phyloP scores from a whole-genome alignment of 2,888 invertebrate species.

The Ophioninae sp. region DNA sequence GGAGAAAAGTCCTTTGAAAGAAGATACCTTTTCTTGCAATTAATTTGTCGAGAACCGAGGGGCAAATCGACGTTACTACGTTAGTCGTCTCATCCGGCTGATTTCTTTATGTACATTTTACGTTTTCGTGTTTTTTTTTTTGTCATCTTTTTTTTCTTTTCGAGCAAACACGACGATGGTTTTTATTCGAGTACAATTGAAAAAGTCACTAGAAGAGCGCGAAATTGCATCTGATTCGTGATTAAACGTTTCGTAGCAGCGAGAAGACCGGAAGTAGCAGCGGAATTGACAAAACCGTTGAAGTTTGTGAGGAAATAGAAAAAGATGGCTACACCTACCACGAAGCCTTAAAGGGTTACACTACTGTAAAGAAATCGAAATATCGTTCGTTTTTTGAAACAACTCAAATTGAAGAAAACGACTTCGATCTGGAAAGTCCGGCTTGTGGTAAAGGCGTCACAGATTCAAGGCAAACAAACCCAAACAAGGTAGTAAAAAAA shows the following conservation, averaged over 20 bases:
- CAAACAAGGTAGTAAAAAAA: too few species aligned
- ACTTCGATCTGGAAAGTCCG: too few species aligned
- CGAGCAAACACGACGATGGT: neutral
- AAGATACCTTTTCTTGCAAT: slow-evolving; percentile 59
- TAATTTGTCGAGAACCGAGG: slow-evolving; percentile 49
- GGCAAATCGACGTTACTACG: slow-evolving; percentile 30
- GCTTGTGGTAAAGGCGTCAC: too few species aligned
- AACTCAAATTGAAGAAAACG: too few species aligned
- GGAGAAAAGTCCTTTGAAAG: slow-evolving; percentile 49
- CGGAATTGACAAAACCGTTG: neutral
- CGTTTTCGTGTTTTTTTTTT: neutral
- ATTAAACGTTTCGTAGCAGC: neutral
- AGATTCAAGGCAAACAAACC: too few species aligned
- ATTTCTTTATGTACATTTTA: neutral
- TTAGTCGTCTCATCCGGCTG: slow-evolving; percentile 1
- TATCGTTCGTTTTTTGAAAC: too few species aligned
- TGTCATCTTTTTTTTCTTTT: too few species aligned
- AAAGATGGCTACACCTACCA: neutral
- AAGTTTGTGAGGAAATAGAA: neutral
- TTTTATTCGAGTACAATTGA: neutral
- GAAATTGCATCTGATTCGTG: neutral
- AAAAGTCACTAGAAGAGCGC: neutral
- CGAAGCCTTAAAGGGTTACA: neutral
- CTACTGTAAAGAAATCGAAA: too few species aligned
- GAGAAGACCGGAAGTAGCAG: neutral